Percentiles rank a stretch among this genome's conserved stretches.
Evolutionary conservation across 1,140 invertebrate species (phyloP).

Genomic region (Drosophila carrolli): DNA sequence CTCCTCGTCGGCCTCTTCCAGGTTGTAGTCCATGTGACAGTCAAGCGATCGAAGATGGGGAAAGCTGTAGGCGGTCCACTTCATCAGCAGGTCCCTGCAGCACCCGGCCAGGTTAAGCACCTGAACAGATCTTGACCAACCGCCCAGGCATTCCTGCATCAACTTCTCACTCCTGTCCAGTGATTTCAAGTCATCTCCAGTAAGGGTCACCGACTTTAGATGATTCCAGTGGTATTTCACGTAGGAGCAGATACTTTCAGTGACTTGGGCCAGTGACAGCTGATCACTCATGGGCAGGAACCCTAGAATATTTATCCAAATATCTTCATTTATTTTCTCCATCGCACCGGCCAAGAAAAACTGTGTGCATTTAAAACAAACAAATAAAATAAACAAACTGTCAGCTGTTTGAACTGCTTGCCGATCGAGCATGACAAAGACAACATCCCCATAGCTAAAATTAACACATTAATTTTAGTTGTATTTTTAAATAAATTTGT

Average conservation of each 20-base stretch:
- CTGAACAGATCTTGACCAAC: slow-evolving; percentile 34
- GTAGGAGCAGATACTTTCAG: background rate
- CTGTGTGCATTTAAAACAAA: background rate
- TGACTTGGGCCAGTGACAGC: slow-evolving; percentile 17
- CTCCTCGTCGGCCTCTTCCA: slow-evolving; percentile 34
- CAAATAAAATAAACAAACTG: slow-evolving; percentile 5
- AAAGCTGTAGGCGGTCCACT: slow-evolving; percentile 29
- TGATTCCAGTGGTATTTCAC: slow-evolving; percentile 43
- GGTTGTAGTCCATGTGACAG: slow-evolving; percentile 14
- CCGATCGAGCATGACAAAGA: background rate
- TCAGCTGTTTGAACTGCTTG: slow-evolving; percentile 16
- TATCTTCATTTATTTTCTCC: slow-evolving; percentile 35
- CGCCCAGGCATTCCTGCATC: slow-evolving; percentile 30
- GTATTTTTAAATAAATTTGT: background rate
- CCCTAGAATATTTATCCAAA: slow-evolving; percentile 42
- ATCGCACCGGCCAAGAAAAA: background rate
- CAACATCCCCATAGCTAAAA: too few species aligned
- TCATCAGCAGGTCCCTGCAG: slow-evolving; percentile 1
- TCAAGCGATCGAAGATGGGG: slow-evolving; percentile 30
- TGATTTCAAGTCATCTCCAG: background rate
- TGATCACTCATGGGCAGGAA: slow-evolving; percentile 45
- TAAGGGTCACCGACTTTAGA: background rate
- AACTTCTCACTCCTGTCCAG: slow-evolving; percentile 16
- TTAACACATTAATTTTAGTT: too few species aligned
- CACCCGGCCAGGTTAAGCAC: slow-evolving; percentile 7